Percentiles rank a stretch among this genome's conserved stretches.
Conservation (phyloP, 53 echinoderm and acorn worm genomes). For the Temnopleurus reevesii region DNA sequence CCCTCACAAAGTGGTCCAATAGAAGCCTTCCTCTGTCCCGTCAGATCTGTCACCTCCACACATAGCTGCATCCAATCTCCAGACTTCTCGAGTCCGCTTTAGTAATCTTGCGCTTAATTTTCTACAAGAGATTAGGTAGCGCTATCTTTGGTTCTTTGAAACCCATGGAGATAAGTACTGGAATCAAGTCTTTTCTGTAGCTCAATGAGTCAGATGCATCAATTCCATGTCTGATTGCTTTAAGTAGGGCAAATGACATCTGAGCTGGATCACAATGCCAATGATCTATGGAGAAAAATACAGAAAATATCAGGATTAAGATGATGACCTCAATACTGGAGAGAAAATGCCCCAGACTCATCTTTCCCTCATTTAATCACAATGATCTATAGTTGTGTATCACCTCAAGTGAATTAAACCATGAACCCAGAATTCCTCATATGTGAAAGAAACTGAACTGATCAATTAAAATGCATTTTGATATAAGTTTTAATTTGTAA, state of each 20-base stretch:
- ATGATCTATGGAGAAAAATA: not conserved
- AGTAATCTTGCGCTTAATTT: not conserved
- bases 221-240: not conserved
- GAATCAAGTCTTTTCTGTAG: constrained; percentile 41
- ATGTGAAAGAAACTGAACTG: too few relatives aligned
- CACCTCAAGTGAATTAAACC: too few relatives aligned
- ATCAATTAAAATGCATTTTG: too few relatives aligned
- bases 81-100: not conserved
- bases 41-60: constrained; percentile 17
- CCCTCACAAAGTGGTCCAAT: constrained; percentile 21
- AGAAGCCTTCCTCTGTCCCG: not conserved
- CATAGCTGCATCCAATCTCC: not conserved
- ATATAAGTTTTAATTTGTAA: not conserved
- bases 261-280: not conserved
- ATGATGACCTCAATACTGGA: too few relatives aligned
- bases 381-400: too few relatives aligned
- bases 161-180: constrained; percentile 18
- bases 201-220: constrained; percentile 13
- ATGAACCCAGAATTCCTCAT: too few relatives aligned
- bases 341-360: too few relatives aligned
- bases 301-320: too few relatives aligned
- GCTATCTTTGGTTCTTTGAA: constrained; percentile 33
- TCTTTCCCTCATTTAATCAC: too few relatives aligned
- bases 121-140: not conserved
- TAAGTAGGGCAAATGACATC: not conserved